Evolutionary conservation across 1,140 invertebrate species (phyloP).

Genomic region (Drosophila sturtevanti): DNA sequence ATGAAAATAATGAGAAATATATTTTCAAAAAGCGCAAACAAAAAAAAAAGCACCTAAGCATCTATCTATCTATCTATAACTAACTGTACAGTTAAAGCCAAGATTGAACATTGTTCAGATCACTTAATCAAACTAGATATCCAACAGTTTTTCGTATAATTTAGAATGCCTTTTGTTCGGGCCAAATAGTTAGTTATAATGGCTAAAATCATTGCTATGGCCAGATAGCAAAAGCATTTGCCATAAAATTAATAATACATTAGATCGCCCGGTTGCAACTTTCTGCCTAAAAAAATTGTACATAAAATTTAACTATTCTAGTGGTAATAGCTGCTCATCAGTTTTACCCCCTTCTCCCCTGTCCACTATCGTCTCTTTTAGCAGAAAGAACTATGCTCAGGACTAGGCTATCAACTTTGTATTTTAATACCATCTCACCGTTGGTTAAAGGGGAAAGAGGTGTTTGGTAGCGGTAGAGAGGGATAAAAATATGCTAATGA

Average conservation of each 20-base stretch:
- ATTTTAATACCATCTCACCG: constrained; percentile 49
- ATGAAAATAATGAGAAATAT: constrained; percentile 81
- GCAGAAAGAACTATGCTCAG: background rate
- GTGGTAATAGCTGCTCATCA: constrained; percentile 65
- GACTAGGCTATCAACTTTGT: constrained; percentile 65
- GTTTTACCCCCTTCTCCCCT: constrained; percentile 26
- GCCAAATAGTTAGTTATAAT: constrained; percentile 34
- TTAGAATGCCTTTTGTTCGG: constrained; percentile 72
- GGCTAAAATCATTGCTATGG: constrained; percentile 18
- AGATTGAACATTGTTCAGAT: constrained; percentile 38
- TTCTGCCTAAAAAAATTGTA: constrained; percentile 52
- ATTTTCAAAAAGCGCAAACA: constrained; percentile 52
- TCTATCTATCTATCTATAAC: constrained; percentile 41
- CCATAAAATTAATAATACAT: constrained; percentile 80
- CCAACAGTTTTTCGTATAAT: constrained; percentile 71
- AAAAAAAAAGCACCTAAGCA: no score
- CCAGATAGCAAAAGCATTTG: constrained; percentile 63
- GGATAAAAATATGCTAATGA: constrained; percentile 73
- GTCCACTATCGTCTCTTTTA: background rate
- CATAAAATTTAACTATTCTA: constrained; percentile 69
- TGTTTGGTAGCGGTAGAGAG: background rate
- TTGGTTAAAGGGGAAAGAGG: background rate
- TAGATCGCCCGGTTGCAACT: constrained; percentile 51
- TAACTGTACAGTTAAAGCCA: constrained; percentile 49
- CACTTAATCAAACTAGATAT: constrained; percentile 82